Base-by-base conservation (phyloP, 2,113 vertebrate species). In the Tragelaphus imberbis region DNA sequence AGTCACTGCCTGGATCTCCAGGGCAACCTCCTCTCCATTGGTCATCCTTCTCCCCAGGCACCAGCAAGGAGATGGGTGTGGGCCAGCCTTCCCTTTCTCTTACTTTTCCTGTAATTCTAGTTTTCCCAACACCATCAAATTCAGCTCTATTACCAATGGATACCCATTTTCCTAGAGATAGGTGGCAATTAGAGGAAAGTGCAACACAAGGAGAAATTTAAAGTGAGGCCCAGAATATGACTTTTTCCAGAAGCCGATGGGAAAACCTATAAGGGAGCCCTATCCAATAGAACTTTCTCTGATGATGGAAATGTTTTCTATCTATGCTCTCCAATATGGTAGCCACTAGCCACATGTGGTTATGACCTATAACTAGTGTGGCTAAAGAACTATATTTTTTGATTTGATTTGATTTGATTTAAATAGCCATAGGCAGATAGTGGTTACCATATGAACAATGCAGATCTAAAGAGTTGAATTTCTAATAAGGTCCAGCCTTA, bases 271-370 rank as follows among this genome's bases (percentile, higher is more conserved):
- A 53, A 28, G 12, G 40, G 4, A 19, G 33, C 4, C 16, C 23
- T 19, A 4, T 17, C 11, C 59, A 40, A 33, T 6, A 56, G 30
- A 61, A 61, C 21, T 28, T 36, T 27, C 40, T 56, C 28, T 11
- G 2, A 21, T n/a, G 55, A 15, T 3, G 28, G 53, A 17, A n/a
- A 14, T 51, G 2, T 65, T n/a, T n/a, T 16, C 0, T n/a, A 68
- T 23, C 65, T 44, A 51, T 7, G 5, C 56, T 33, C 11, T 81
- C 40, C 23, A 33, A 2, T 17, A 47, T 7, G 36, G 55, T 8
- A 75, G 53, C 81, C 25, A 44, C 53, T 44, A 36, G 36, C 80
- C 80, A 49, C 19, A 1, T 27, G 19, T 33, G 21, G 15, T 27
- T 71, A 14, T 25, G 23, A 63, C 55, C 4, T 16, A 14, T 55